Conservation (phyloP, 2,888 invertebrate species). For the Boloria selene region DNA sequence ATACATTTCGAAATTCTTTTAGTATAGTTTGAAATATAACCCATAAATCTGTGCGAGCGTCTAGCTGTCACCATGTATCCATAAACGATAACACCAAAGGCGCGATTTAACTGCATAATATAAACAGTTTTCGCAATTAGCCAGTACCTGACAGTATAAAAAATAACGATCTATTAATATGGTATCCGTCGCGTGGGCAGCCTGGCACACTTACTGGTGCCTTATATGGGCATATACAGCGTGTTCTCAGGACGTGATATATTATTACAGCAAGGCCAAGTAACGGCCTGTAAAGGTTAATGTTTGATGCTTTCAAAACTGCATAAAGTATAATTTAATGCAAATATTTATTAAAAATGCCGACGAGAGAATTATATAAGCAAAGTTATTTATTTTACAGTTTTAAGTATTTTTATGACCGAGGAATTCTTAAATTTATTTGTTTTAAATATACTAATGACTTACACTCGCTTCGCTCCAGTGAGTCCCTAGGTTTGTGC, state of each 20-base stretch:
- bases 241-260: constrained; percentile 31
- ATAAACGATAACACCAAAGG: constrained; percentile 2
- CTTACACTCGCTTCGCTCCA: no score
- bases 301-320: constrained; percentile 4
- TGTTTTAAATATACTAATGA: no score
- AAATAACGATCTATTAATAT: constrained; percentile 40
- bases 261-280: constrained; percentile 18
- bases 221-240: constrained; percentile 45
- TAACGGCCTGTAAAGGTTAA: constrained; percentile 16
- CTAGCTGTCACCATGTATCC: constrained; percentile 1
- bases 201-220: constrained; percentile 42
- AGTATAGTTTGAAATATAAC: no score
- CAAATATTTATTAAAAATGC: neutral
- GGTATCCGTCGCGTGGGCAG: constrained; percentile 44
- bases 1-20: no score
- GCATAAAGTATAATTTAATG: neutral
- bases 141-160: constrained; percentile 37
- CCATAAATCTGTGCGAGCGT: no score
- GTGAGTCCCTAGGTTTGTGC: no score
- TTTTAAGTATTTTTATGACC: no score
- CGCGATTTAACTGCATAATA: constrained; percentile 12
- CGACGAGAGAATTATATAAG: no score
- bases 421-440: no score
- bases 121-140: constrained; percentile 31
- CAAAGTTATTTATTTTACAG: no score